These are phyloP conservation scores for Apocrypta bakeri DNA, from an alignment of 1,140 invertebrate genomes.

Conservation along the genomic window DNA sequence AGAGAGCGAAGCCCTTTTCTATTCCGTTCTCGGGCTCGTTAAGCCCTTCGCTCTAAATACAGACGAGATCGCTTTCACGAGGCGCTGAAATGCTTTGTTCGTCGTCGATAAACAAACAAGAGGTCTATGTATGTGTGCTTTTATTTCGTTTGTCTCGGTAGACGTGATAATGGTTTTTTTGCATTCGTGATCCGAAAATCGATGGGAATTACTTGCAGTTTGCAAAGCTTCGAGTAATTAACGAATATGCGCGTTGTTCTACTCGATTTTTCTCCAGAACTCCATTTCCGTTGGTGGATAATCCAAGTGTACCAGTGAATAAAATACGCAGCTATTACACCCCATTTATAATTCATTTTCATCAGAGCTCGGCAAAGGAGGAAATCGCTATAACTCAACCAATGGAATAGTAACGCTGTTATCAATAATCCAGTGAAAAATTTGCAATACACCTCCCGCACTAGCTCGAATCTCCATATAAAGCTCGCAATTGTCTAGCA, in stretches of 20 bases:
- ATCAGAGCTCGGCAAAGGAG: background rate
- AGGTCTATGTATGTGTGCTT: no score
- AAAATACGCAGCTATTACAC: background rate
- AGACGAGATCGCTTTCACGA: background rate
- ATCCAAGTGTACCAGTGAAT: background rate
- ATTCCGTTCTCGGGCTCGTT: background rate
- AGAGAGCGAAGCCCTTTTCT: conserved; percentile 20
- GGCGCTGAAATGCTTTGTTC: conserved; percentile 6
- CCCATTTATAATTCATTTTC: background rate
- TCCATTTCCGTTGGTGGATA: no score
- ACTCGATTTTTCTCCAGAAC: no score
- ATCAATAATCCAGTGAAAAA: conserved; percentile 33
- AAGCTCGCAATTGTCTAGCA: background rate
- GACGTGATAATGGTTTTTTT: no score
- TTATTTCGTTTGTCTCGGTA: no score
- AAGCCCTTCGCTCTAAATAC: background rate
- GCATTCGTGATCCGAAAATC: no score
- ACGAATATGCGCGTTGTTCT: no score
- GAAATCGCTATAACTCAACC: conserved; percentile 29
- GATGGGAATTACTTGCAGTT: no score
- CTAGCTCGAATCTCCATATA: background rate
- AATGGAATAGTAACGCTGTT: conserved; percentile 37
- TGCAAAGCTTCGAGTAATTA: no score
- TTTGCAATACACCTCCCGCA: background rate
- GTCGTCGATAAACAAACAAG: background rate